Conservation (phyloP, 1,140 invertebrate species). For the Vollenhovia emeryi region DNA sequence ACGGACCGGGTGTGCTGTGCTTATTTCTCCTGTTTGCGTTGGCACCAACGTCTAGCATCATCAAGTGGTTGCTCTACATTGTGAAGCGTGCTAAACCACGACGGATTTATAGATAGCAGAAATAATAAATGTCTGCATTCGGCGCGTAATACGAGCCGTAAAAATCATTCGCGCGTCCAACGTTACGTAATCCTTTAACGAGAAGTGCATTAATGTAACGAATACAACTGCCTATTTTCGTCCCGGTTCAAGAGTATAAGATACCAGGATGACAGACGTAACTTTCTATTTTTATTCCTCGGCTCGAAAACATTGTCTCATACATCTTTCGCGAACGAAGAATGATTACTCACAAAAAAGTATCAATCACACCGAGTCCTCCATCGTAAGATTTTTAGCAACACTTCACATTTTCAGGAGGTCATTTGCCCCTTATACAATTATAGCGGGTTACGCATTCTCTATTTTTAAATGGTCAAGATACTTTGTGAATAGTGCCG, state of each 20-base stretch:
- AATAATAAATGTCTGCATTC: constrained; percentile 42
- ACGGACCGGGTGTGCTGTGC: constrained; percentile 21
- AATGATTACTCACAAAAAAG: background rate
- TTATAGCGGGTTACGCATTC: background rate
- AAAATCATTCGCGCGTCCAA: background rate
- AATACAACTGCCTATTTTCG: background rate
- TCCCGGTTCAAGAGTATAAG: background rate
- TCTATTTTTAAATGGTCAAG: background rate
- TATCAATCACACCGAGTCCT: background rate
- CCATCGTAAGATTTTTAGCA: background rate
- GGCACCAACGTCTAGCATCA: constrained; percentile 43
- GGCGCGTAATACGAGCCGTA: constrained; percentile 25
- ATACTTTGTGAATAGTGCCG: background rate
- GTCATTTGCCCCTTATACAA: constrained; percentile 6
- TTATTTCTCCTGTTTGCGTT: constrained; percentile 56
- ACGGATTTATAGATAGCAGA: constrained; percentile 39
- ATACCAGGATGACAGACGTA: background rate
- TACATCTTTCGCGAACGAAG: background rate
- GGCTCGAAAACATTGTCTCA: background rate
- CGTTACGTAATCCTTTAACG: constrained; percentile 19
- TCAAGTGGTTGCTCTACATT: constrained; percentile 59
- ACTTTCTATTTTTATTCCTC: background rate
- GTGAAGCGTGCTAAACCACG: constrained; percentile 2
- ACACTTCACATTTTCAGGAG: background rate
- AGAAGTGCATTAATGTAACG: background rate